These are phyloP conservation scores for Steinernema feltiae DNA, from an alignment of 1,140 invertebrate genomes.

Conservation along the genomic window DNA sequence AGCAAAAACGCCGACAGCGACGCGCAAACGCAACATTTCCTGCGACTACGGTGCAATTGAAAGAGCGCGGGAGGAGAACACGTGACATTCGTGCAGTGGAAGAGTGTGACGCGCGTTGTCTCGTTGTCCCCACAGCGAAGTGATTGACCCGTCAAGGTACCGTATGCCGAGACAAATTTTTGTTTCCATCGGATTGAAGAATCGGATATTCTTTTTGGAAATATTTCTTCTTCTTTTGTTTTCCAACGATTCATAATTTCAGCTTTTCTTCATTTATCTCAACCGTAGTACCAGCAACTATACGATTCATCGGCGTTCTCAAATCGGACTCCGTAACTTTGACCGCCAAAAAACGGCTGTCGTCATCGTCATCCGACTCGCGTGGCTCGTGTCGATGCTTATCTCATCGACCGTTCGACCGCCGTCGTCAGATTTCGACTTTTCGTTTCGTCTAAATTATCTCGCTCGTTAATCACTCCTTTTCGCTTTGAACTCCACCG, in stretches of 20 bases:
- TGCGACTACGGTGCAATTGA: no score
- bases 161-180: no score
- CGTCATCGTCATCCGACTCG: background rate
- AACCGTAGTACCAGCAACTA: no score
- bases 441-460: slow-evolving; percentile 2
- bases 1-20: background rate
- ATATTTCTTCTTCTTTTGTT: no score
- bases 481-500: background rate
- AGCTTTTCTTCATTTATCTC: no score
- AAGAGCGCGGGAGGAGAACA: background rate
- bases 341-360: slow-evolving; percentile 4
- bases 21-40: background rate
- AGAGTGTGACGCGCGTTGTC: no score
- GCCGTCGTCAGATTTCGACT: slow-evolving; percentile 7
- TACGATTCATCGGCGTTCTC: background rate
- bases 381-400: background rate
- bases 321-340: background rate
- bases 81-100: background rate
- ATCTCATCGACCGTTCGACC: background rate
- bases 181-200: no score
- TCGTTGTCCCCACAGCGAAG: no score
- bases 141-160: no score
- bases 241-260: no score
- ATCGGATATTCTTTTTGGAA: no score
- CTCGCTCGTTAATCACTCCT: slow-evolving; percentile 12